A percentile compares a stretch with the other conserved stretches of the same genome.
Evolutionary conservation across 2,797 vertebrate genomes (phyloP).

Genomic region (Pseudomugil tenellus): DNA sequence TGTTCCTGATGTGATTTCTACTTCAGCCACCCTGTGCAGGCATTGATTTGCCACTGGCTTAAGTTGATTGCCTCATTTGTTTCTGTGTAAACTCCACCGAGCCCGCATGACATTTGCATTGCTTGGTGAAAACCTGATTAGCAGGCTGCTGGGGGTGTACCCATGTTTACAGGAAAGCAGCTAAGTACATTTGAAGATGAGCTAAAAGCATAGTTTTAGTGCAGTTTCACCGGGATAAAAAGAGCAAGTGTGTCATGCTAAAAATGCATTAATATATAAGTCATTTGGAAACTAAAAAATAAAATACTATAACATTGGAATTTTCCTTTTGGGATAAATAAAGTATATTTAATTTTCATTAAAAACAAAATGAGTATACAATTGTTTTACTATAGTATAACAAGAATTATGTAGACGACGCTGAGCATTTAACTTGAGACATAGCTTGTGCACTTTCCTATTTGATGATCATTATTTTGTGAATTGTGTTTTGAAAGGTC

Average conservation of each 20-base stretch:
- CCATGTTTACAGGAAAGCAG: conserved; percentile 35
- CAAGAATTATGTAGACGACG: background rate
- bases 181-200: conserved; percentile 31
- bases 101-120: conserved; percentile 66
- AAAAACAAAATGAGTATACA: background rate
- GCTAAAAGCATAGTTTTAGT: no score
- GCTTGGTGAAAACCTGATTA: conserved; percentile 70
- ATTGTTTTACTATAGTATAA: background rate
- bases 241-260: no score
- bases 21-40: conserved; percentile 23
- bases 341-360: no score
- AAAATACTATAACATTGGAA: no score
- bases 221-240: no score
- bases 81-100: conserved; percentile 74
- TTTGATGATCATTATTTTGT: background rate
- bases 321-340: no score
- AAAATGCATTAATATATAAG: background rate
- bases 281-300: background rate
- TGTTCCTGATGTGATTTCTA: conserved; percentile 42
- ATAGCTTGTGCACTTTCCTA: background rate
- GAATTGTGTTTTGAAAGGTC: background rate
- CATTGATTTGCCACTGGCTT: conserved; percentile 55
- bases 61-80: conserved; percentile 68
- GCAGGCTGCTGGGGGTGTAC: conserved; percentile 42
- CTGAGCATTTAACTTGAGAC: background rate